Percentiles rank a stretch among this genome's conserved stretches.
These are phyloP conservation scores for Ornithoptera alexandrae DNA, from an alignment of 2,888 invertebrate genomes.

Conservation along the genomic window DNA sequence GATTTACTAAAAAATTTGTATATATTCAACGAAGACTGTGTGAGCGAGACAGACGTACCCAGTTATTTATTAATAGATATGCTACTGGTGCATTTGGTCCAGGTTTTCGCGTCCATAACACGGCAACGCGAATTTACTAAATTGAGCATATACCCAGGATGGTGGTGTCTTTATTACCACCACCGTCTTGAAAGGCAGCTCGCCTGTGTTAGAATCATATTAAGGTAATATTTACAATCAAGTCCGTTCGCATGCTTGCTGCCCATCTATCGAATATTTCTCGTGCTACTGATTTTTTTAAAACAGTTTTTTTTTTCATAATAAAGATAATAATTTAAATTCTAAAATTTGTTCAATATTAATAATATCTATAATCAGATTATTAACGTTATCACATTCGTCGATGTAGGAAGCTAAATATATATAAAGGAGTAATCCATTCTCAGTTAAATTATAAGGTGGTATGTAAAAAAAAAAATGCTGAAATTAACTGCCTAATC, in stretches of 20 bases:
- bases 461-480: constrained; percentile 37
- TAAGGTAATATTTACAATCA: constrained; percentile 50
- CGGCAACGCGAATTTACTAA: constrained; percentile 1
- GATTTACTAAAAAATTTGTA: constrained; percentile 27
- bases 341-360: constrained; percentile 37
- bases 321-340: constrained; percentile 20
- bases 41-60: constrained; percentile 18
- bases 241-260: constrained; percentile 36
- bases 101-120: constrained; percentile 4
- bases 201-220: constrained; percentile 25
- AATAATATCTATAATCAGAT: constrained; percentile 31
- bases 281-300: background rate
- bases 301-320: constrained; percentile 6
- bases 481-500: constrained; percentile 28
- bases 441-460: constrained; percentile 31
- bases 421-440: constrained; percentile 29
- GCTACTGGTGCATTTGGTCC: constrained; percentile 7
- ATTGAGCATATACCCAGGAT: background rate
- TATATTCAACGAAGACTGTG: constrained; percentile 19
- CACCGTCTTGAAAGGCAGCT: background rate
- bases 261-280: background rate
- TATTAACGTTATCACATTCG: constrained; percentile 40
- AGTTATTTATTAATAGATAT: constrained; percentile 19
- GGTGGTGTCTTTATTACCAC: background rate
- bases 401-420: constrained; percentile 36